Evolutionary conservation across 2,797 vertebrate species (phyloP), one percentile per base, ranked within the genome.

Genomic region (Spondyliosoma cantharus): DNA sequence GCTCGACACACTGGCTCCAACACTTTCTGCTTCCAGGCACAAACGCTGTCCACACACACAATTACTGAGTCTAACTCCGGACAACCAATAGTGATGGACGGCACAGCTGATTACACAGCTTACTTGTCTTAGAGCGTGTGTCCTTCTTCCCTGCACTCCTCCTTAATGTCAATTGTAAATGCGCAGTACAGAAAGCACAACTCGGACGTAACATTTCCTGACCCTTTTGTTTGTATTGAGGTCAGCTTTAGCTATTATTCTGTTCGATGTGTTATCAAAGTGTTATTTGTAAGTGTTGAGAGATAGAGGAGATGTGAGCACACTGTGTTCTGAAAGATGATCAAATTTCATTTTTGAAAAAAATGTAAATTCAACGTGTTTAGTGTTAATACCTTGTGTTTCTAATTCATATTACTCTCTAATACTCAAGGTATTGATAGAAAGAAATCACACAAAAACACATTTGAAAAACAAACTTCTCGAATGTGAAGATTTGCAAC

Each of bases 11-110:
- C 43, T 32, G 22, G 42, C 49, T 71, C 19, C 48, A 59, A 11
- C 32, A 62, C 50, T 42, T 52, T 57, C 20, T 77, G 66, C 52
- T 53, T 24, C 32, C 49, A 49, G 49, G 54, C 22, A 65, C 42
- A 20, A 52, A 70, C 27, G 20, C n/a, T 53, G n/a, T 46, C 7
- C 13, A 37, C 19, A 53, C 68, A 19, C 19, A 48, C 16, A 54
- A n/a, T 8, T 12, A 16, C 7, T 67, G 27, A 49, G 37, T 46
- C 65, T 46, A 22, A 49, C 13, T 25, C 19, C 19, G 49, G 20
- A 63, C 25, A 58, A 22, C 37, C 42, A 20, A 2, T n/a, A 63
- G 14, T 45, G 14, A 69, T 22, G 16, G 42, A 61, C 4, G 29
- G 27, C 46, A 7, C 43, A 42, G 45, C 19, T 62, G 17, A 15